These are phyloP conservation scores for Mellivora capensis DNA, from an alignment of 2,113 vertebrate genomes.

Conservation along the genomic window DNA sequence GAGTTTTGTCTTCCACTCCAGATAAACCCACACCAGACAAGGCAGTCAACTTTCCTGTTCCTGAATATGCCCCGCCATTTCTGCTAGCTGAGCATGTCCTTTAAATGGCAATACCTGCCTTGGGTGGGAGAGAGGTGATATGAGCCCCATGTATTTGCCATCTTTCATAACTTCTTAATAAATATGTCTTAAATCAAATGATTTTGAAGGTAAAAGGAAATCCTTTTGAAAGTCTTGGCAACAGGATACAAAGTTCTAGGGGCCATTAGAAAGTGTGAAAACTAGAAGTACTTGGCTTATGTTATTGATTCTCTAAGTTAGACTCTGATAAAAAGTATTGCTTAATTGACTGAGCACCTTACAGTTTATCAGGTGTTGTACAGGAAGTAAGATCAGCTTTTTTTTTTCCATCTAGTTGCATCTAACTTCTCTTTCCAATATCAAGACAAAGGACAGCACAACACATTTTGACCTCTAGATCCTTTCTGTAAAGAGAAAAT, in stretches of 20 bases:
- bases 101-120: background rate
- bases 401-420: background rate
- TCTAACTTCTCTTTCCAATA: background rate
- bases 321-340: background rate
- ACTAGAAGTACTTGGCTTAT: background rate
- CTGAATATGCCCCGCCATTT: background rate
- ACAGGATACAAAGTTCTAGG: background rate
- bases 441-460: background rate
- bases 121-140: background rate
- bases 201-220: conserved; percentile 19
- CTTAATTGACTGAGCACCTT: background rate
- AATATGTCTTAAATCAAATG: background rate
- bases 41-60: background rate
- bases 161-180: background rate
- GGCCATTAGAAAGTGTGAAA: background rate
- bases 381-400: background rate
- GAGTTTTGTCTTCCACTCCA: background rate
- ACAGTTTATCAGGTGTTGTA: background rate
- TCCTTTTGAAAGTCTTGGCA: background rate
- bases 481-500: background rate
- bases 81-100: background rate
- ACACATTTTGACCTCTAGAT: background rate
- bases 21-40: background rate
- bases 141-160: background rate
- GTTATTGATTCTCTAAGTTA: background rate